These are phyloP conservation scores for Endomychus coccineus DNA, from an alignment of 2,888 invertebrate species.

Conservation along the genomic window DNA sequence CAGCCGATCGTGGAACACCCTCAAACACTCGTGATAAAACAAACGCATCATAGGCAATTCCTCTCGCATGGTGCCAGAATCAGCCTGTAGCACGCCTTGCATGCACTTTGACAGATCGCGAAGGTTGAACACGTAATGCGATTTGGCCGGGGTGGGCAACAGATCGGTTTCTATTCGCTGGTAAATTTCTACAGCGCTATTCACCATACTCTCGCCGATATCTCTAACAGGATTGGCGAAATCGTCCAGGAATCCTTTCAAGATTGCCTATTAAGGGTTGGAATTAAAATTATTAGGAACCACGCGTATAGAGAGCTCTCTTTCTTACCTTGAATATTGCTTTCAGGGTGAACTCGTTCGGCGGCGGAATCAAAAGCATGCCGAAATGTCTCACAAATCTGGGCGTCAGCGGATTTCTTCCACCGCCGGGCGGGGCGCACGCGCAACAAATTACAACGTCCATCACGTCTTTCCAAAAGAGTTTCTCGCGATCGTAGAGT, in stretches of 20 bases:
- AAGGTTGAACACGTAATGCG: constrained; percentile 89
- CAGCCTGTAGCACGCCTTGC: constrained; percentile 83
- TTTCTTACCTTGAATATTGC: constrained; percentile 61
- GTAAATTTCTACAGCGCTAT: constrained; percentile 79
- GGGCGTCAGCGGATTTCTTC: constrained; percentile 75
- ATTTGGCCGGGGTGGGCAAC: constrained; percentile 84
- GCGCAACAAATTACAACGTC: constrained; percentile 77
- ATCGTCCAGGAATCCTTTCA: constrained; percentile 69
- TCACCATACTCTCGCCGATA: constrained; percentile 64
- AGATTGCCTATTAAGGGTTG: constrained; percentile 63
- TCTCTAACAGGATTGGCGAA: constrained; percentile 64
- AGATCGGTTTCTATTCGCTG: constrained; percentile 69
- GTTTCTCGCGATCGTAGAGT: constrained; percentile 78
- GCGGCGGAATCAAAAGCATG: constrained; percentile 75
- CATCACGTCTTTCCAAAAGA: constrained; percentile 82
- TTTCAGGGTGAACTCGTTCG: constrained; percentile 66
- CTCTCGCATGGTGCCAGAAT: constrained; percentile 55
- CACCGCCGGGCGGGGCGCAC: constrained; percentile 88
- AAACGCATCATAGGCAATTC: constrained; percentile 65
- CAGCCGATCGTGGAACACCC: constrained; percentile 87
- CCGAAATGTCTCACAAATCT: constrained; percentile 85
- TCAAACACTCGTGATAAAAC: constrained; percentile 85
- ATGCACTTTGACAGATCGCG: constrained; percentile 85
- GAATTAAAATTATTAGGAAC: too few relatives aligned
- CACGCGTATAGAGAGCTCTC: too few relatives aligned